Conservation (phyloP, 2,888 invertebrate species). For the Cyaniris semiargus region DNA sequence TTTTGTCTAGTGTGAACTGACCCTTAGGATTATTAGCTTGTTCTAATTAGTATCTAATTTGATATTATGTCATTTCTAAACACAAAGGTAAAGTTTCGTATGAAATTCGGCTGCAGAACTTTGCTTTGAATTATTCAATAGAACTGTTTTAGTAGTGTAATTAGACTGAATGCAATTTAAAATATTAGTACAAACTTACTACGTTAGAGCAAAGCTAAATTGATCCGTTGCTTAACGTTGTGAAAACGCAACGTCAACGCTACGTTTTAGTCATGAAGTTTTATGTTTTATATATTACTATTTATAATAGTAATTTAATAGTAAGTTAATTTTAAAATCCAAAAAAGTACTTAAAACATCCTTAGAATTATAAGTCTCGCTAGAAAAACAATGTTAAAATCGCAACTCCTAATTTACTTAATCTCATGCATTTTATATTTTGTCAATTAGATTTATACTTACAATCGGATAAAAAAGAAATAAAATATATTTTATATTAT, state of each 20-base stretch:
- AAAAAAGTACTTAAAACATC: no score
- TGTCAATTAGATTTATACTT: not conserved
- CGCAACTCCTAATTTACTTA: not conserved
- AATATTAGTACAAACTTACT: not conserved
- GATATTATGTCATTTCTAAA: slow-evolving; percentile 36
- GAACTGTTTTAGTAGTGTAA: slow-evolving; percentile 39
- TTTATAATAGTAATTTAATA: no score
- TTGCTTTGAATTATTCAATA: slow-evolving; percentile 39
- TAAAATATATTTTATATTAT: not conserved
- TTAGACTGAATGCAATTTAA: slow-evolving; percentile 35
- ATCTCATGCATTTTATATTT: not conserved
- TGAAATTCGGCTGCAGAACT: slow-evolving; percentile 37
- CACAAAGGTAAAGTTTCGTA: slow-evolving; percentile 34
- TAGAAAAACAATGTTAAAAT: no score
- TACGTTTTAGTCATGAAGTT: not conserved
- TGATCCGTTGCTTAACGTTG: not conserved
- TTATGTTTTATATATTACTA: no score
- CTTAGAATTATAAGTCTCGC: no score
- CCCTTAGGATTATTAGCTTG: not conserved
- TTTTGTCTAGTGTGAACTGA: not conserved
- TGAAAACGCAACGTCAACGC: not conserved
- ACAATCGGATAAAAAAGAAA: not conserved
- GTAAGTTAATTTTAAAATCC: no score
- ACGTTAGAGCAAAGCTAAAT: not conserved
- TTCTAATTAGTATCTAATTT: slow-evolving; percentile 32